Evolutionary conservation across 1,140 invertebrate genomes (phyloP).

Genomic region (Drosophila willistoni): DNA sequence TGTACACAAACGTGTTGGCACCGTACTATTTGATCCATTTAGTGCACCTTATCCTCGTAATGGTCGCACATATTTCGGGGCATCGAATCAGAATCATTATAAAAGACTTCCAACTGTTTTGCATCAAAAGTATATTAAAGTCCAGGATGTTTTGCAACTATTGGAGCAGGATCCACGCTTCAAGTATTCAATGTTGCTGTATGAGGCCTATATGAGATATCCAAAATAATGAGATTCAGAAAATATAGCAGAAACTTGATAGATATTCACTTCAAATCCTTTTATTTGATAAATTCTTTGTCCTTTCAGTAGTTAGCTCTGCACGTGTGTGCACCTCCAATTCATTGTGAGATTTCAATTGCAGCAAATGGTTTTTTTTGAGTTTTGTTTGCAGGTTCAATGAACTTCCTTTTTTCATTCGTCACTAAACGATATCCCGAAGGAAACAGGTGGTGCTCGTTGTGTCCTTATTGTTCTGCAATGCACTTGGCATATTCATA

Average conservation of each 20-base stretch:
- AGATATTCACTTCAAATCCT: background rate
- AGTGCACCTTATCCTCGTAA: background rate
- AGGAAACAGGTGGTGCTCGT: conserved; percentile 73
- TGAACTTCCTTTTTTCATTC: conserved; percentile 63
- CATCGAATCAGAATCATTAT: too few species aligned
- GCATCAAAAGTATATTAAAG: conserved; percentile 40
- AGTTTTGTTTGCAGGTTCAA: conserved; percentile 52
- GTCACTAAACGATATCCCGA: conserved; percentile 55
- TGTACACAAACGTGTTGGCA: conserved; percentile 13
- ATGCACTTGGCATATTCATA: conserved; percentile 54
- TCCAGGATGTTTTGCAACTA: conserved; percentile 58
- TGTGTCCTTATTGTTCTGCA: conserved; percentile 59
- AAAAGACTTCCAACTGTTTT: background rate
- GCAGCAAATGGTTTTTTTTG: conserved; percentile 5
- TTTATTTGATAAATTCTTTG: background rate
- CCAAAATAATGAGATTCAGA: background rate
- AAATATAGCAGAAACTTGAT: background rate
- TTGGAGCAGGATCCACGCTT: conserved; percentile 50
- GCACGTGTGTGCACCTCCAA: conserved; percentile 1
- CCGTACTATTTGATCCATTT: too few species aligned
- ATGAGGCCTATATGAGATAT: conserved; percentile 55
- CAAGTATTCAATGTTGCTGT: conserved; percentile 34
- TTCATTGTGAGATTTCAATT: conserved; percentile 46
- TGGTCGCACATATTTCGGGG: too few species aligned
- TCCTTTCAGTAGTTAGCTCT: background rate